Evolutionary conservation across 2,888 invertebrate species (phyloP), one percentile per base, ranked within the genome.

Genomic region (Folsomia manolachei): DNA sequence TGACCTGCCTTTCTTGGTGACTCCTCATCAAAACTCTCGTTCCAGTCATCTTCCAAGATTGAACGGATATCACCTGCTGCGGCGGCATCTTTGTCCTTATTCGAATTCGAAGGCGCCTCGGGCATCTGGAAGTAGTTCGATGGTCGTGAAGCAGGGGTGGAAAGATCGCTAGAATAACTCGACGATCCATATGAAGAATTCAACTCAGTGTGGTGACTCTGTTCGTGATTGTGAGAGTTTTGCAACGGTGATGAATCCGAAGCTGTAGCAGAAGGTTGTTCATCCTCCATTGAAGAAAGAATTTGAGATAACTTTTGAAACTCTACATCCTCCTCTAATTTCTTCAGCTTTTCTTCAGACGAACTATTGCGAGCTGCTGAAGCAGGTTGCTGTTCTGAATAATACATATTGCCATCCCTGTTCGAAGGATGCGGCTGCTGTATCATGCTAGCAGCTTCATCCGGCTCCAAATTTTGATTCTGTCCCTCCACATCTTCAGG

Each of bases 31-130:
- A 67, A 73, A 70, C 78, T 77, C 51, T 81, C 81, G 1, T 70
- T 71, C 81, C 81, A 81, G 23, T 81, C 81, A 52, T 81, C 80
- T 26, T 80, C 81, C 11, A 81, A 71, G 67, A 81, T 81, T 21
- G 81, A 80, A 53, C 81, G 74, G 27, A 81, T 79, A 56, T 81
- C 77, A 71, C 75, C 72, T n/a, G n/a, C n/a, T n/a, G n/a, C n/a
- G n/a, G n/a, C n/a, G n/a, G n/a, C n/a, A 27, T 72, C 73, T 62
- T 71, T 73, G 11, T 27, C 21, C 9, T 69, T 61, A 2, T 23
- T 25, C 19, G 63, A 11, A 18, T 2, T 11, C 9, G n/a, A 27
- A 18, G 24, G 67, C 7, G 18, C 68, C 25, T 24, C 62, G 4
- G 39, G 39, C 4, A 14, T 4, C 7, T 9, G 7, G 39, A 39